Base-by-base conservation (phyloP, 2,113 vertebrate genomes). In the Trinectes maculatus region DNA sequence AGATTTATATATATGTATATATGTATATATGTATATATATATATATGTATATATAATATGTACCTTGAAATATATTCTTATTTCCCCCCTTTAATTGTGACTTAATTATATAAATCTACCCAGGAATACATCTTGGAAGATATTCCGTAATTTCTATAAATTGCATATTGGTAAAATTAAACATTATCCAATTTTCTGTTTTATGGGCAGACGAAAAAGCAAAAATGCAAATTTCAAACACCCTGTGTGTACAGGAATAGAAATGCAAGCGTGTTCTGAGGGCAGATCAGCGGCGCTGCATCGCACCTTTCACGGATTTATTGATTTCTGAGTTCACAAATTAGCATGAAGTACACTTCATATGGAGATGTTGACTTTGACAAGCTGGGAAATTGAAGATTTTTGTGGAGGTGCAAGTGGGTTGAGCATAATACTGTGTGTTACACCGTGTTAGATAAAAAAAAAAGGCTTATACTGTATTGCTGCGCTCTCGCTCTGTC, bases 401-500 rank as follows among this genome's bases (percentile, higher is more conserved):
- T 60, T 44, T 19, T 33, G 54, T 66, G 28, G 74, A 24, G 16
- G 49, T 29, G 18, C 25, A 13, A 48, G 48, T 64, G 52, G 43
- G 48, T 16, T 29, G 18, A 53, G 19, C 3, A 24, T 36, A 19
- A 36, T 3, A 28, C 6, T 40, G 42, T 5, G 29, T 22, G 8
- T 49, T 36, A 19, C 2, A 43, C 18, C 40, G 7, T 5, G 40
- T 10, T 16, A 26, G 21, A 47, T 25, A 15, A 15, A 47, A 22
- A 47, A 16, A 8, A 16, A 6, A 9, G 3, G 40, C 8, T 9
- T 36, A 12, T 18, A 21, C 12, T 43, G 56, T 60, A 25, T 77
- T 42, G n/a, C n/a, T n/a, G n/a, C n/a, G 31, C 31, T 63, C 10
- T 47, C 42, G 28, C 57, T 18, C 73, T 22, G 29, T 77, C 39